Conservation (phyloP, 2,113 vertebrate species). For the Caretta caretta region DNA sequence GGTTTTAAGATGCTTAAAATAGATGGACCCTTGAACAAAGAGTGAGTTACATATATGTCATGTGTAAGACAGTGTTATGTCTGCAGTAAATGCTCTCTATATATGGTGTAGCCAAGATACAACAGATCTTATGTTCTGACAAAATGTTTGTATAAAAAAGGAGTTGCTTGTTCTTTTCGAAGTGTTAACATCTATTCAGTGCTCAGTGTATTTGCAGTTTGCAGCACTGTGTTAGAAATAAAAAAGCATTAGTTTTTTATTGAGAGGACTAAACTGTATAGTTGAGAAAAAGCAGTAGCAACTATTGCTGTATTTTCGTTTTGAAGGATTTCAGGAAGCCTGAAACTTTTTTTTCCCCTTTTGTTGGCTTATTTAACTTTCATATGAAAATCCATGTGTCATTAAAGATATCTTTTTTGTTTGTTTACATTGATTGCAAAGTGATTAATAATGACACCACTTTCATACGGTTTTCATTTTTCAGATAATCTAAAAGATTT, state of each 20-base stretch:
- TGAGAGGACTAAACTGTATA: neutral
- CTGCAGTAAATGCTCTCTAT: neutral
- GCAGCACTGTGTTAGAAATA: neutral
- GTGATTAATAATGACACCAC: neutral
- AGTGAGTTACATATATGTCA: neutral
- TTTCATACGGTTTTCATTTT: neutral
- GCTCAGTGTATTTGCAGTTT: neutral
- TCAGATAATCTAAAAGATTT: neutral
- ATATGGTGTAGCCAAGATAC: neutral
- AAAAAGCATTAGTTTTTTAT: neutral
- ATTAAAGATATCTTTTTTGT: neutral
- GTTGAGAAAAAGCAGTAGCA: neutral
- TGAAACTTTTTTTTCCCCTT: neutral
- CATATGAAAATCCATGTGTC: constrained; percentile 11
- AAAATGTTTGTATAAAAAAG: neutral
- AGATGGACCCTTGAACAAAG: neutral
- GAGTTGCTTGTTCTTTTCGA: neutral
- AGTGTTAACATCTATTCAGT: neutral
- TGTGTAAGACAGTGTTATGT: neutral
- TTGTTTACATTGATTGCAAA: neutral
- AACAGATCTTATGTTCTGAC: neutral
- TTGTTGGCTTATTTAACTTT: neutral
- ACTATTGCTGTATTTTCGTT: neutral
- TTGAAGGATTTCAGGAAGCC: neutral
- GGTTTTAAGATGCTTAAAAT: neutral